These are phyloP conservation scores for Brachionus plicatilis DNA, from an alignment of 1,140 invertebrate species.

Conservation along the genomic window DNA sequence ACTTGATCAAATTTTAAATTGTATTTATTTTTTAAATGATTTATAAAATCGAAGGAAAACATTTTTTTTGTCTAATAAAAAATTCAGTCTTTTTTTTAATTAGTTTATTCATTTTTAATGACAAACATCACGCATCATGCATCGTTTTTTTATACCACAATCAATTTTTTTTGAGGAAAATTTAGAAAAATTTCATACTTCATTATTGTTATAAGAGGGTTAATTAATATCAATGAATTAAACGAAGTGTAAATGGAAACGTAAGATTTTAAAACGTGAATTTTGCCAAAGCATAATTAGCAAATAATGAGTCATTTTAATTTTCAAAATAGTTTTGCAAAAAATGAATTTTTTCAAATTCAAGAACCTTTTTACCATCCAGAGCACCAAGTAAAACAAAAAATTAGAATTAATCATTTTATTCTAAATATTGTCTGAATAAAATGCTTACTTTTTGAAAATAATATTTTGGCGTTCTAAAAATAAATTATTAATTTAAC, in stretches of 20 bases:
- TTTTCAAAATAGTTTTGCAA: neutral
- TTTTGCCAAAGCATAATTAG: neutral
- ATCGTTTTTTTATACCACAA: neutral
- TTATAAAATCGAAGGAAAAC: neutral
- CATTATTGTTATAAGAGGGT: neutral
- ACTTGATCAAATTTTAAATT: neutral
- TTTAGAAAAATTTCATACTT: neutral
- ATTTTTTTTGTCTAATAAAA: neutral
- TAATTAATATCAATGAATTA: neutral
- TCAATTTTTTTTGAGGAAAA: neutral
- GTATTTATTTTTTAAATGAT: neutral
- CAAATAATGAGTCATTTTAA: neutral
- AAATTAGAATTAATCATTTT: neutral
- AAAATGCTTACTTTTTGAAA: neutral
- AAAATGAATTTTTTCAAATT: too few relatives aligned
- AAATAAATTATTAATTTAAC: neutral
- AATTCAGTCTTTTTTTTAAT: neutral
- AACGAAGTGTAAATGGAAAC: neutral
- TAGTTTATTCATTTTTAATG: neutral
- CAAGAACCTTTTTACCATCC: too few relatives aligned
- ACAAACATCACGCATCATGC: neutral
- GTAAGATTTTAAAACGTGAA: neutral
- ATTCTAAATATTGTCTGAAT: neutral
- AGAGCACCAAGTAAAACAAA: too few relatives aligned
- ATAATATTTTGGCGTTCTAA: neutral